These are phyloP conservation scores for Anthoptus insignis DNA, from an alignment of 2,888 invertebrate species.

Conservation along the genomic window DNA sequence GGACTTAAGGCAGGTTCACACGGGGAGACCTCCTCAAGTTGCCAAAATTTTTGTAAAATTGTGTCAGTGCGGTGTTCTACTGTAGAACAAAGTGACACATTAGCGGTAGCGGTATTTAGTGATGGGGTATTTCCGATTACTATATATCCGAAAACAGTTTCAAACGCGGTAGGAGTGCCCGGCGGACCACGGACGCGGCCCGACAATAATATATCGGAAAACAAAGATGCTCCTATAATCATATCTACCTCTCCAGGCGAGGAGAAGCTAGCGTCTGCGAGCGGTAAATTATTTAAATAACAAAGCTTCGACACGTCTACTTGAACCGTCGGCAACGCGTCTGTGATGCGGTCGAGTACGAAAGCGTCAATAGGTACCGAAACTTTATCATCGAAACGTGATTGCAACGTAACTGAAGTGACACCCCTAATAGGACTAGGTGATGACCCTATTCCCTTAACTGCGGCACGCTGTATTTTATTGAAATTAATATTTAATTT, in stretches of 20 bases:
- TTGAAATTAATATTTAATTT: background rate
- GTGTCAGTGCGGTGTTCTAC: background rate
- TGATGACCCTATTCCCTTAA: constrained; percentile 31
- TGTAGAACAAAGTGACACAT: background rate
- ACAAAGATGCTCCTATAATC: constrained; percentile 15
- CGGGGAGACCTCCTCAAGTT: background rate
- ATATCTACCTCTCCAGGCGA: constrained; percentile 38
- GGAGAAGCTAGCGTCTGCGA: constrained; percentile 39
- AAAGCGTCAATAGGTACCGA: constrained; percentile 9
- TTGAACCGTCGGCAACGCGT: constrained; percentile 28
- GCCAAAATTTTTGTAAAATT: background rate
- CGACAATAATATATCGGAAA: background rate
- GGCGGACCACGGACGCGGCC: background rate
- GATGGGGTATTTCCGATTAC: background rate
- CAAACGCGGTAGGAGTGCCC: background rate
- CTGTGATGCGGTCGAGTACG: constrained; percentile 32
- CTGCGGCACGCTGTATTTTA: background rate
- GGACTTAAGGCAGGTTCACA: background rate
- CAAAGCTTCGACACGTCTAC: constrained; percentile 18
- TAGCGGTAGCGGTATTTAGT: background rate
- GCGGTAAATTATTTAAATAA: constrained; percentile 22
- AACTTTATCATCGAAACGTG: constrained; percentile 28
- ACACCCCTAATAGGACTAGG: constrained; percentile 23
- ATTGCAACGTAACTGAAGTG: constrained; percentile 11
- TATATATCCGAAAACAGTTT: background rate